A percentile compares a stretch with the other conserved stretches of the same genome.
These are phyloP conservation scores for Ennomos quercinarius DNA, from an alignment of 2,888 invertebrate species.

Conservation along the genomic window DNA sequence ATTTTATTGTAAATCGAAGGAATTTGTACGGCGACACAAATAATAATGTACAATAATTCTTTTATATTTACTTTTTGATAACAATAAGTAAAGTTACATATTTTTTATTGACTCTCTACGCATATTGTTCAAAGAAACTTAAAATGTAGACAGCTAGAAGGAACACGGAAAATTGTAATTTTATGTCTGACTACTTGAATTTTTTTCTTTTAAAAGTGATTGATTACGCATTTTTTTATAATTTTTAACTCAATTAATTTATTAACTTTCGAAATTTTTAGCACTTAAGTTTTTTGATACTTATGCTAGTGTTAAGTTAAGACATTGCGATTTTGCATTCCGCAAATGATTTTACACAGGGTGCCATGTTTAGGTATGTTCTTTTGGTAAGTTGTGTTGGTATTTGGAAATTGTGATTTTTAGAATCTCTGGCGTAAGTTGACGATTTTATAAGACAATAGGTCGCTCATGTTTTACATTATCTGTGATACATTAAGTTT, in stretches of 20 bases:
- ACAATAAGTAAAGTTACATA: too few species aligned
- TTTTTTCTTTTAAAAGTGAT: too few species aligned
- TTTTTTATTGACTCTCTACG: too few species aligned
- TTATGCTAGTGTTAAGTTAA: constrained; percentile 41
- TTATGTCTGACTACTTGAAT: too few species aligned
- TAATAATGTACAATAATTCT: too few species aligned
- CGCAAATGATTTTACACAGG: constrained; percentile 32
- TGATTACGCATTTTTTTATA: constrained; percentile 8
- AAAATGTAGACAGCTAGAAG: too few species aligned
- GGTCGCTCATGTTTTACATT: constrained; percentile 43
- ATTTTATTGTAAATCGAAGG: too few species aligned
- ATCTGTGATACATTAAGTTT: constrained; percentile 82
- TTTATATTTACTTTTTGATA: too few species aligned
- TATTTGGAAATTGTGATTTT: neutral
- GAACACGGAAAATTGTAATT: too few species aligned
- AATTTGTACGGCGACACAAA: too few species aligned
- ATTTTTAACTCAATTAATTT: constrained; percentile 53
- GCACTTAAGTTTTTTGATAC: constrained; percentile 13
- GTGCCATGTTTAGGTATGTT: constrained; percentile 37
- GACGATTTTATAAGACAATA: constrained; percentile 40
- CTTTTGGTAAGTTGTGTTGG: constrained; percentile 27
- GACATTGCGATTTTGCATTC: constrained; percentile 32
- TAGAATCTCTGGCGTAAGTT: constrained; percentile 23
- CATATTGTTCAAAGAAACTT: too few species aligned
- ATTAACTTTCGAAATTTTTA: constrained; percentile 48